Percentiles rank a stretch among this genome's conserved stretches.
Conservation (phyloP, 2,113 vertebrate genomes). For the Petromus typicus region DNA sequence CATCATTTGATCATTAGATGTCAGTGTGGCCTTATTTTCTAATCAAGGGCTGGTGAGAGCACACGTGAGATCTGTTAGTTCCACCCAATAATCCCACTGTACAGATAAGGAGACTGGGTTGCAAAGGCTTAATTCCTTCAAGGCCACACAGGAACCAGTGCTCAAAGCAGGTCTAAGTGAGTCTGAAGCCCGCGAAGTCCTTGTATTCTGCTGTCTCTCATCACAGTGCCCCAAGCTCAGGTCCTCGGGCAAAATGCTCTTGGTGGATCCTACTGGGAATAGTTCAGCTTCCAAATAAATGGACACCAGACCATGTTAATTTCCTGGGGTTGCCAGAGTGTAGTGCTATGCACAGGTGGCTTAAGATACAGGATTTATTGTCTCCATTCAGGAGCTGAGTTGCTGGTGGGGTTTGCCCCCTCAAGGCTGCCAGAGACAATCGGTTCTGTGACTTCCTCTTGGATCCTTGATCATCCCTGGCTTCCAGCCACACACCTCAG, state of each 20-base stretch:
- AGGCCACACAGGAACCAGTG: background rate
- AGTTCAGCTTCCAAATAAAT: background rate
- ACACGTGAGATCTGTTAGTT: background rate
- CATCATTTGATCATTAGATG: background rate
- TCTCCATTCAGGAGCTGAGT: background rate
- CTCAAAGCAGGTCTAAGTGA: background rate
- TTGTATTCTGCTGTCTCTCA: background rate
- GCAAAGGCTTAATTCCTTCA: background rate
- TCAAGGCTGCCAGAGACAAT: background rate
- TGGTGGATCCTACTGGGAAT: background rate
- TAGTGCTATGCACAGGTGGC: background rate
- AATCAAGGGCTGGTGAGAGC: background rate
- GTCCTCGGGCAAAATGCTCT: background rate
- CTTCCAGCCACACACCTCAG: background rate
- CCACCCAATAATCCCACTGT: background rate
- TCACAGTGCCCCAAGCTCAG: background rate
- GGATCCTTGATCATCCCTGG: background rate
- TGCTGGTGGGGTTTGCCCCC: background rate
- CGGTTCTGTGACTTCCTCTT: background rate
- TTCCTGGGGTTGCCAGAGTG: background rate
- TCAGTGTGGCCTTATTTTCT: background rate
- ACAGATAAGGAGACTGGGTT: background rate
- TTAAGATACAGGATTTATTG: background rate
- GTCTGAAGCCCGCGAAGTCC: fast-evolving
- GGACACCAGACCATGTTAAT: background rate